These are phyloP conservation scores for Clitarchus hookeri DNA, from an alignment of 2,888 invertebrate species.

Conservation along the genomic window DNA sequence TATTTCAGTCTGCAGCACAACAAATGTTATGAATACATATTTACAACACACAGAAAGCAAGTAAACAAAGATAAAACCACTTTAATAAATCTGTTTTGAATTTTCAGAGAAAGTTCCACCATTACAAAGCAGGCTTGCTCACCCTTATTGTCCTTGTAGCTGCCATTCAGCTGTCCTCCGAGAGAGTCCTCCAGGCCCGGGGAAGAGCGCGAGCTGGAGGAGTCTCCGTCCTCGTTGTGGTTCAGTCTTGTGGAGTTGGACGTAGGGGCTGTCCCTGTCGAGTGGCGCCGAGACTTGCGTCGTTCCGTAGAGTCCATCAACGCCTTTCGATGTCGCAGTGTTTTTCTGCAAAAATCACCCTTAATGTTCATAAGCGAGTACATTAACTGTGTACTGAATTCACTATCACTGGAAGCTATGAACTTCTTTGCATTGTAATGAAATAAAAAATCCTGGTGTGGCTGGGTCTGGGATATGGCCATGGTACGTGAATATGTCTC, in stretches of 20 bases:
- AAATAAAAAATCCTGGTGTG: too few relatives aligned
- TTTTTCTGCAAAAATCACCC: constrained; percentile 62
- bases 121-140: constrained; percentile 41
- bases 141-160: constrained; percentile 64
- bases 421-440: too few relatives aligned
- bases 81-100: constrained; percentile 33
- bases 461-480: too few relatives aligned
- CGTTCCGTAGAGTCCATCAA: constrained; percentile 67
- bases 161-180: constrained; percentile 60
- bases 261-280: constrained; percentile 67
- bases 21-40: neutral
- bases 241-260: constrained; percentile 49
- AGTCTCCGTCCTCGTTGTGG: constrained; percentile 51
- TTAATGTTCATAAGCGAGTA: too few relatives aligned
- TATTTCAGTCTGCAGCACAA: too few relatives aligned
- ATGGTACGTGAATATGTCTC: too few relatives aligned
- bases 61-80: neutral
- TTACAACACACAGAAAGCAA: neutral
- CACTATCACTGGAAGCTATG: too few relatives aligned
- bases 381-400: too few relatives aligned
- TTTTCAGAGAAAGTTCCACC: constrained; percentile 42
- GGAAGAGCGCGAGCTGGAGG: constrained; percentile 64
- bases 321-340: constrained; percentile 70
- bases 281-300: constrained; percentile 78
- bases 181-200: constrained; percentile 44